Percentiles rank a stretch among this genome's conserved stretches.
Conservation (phyloP, 1,140 invertebrate genomes). For the Agraylea sexmaculata region DNA sequence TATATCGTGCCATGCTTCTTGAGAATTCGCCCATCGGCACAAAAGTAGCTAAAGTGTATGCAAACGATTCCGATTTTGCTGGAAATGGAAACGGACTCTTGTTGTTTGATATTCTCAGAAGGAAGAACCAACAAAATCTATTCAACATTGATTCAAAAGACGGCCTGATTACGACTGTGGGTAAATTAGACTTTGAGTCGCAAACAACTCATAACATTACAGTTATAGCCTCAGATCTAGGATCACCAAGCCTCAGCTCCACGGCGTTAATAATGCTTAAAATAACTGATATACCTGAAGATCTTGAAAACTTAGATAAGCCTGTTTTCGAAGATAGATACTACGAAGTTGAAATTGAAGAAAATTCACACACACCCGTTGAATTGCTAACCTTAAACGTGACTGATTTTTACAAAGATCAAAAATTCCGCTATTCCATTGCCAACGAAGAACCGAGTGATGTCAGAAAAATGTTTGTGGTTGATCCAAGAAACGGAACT, state of each 20-base stretch:
- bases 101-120: slow-evolving; percentile 53
- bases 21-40: slow-evolving; percentile 59
- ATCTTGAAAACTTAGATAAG: slow-evolving; percentile 35
- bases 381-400: slow-evolving; percentile 59
- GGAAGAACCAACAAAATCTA: slow-evolving; percentile 48
- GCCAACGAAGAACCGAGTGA: slow-evolving; percentile 43
- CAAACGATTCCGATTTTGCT: slow-evolving; percentile 73
- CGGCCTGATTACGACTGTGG: slow-evolving; percentile 62
- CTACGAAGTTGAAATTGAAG: slow-evolving; percentile 65
- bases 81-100: slow-evolving; percentile 75
- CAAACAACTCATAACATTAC: slow-evolving; percentile 59
- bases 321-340: slow-evolving; percentile 60
- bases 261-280: slow-evolving; percentile 59
- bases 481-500: slow-evolving; percentile 60
- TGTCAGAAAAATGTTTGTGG: slow-evolving; percentile 46
- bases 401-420: slow-evolving; percentile 43
- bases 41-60: slow-evolving; percentile 57
- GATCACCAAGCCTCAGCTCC: slow-evolving; percentile 66
- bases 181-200: slow-evolving; percentile 60
- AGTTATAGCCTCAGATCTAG: slow-evolving; percentile 70
- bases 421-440: slow-evolving; percentile 47
- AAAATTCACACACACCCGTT: slow-evolving; percentile 57
- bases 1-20: slow-evolving; percentile 56
- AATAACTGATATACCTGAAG: slow-evolving; percentile 53
- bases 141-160: slow-evolving; percentile 71